These are phyloP conservation scores for Aegypius monachus DNA, from an alignment of 2,113 vertebrate genomes.

Conservation along the genomic window DNA sequence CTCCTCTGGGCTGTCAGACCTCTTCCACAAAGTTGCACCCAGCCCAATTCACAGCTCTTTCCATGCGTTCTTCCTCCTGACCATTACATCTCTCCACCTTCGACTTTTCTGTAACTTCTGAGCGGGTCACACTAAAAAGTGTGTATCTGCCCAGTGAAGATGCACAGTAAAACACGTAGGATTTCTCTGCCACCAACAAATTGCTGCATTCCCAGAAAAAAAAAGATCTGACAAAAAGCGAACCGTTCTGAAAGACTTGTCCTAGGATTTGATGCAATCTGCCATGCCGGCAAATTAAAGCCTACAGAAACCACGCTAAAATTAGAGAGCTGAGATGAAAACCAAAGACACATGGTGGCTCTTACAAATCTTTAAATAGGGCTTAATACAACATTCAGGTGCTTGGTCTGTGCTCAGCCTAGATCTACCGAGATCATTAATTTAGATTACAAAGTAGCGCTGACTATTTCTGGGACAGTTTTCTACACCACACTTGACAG, in stretches of 20 bases:
- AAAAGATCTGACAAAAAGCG: not conserved
- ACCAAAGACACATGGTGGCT: slow-evolving; percentile 32
- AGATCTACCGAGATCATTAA: not conserved
- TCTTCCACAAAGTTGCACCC: not conserved
- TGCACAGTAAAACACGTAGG: not conserved
- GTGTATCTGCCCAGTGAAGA: not conserved
- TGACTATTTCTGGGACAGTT: not conserved
- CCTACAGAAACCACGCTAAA: slow-evolving; percentile 46
- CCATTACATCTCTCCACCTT: not conserved
- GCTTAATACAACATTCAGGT: not conserved
- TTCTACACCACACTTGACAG: not conserved
- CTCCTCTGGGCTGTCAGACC: not conserved
- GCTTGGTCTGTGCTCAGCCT: not conserved
- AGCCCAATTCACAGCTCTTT: not conserved
- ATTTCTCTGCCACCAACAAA: not conserved
- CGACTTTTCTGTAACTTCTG: not conserved
- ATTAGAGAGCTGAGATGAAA: slow-evolving; percentile 46
- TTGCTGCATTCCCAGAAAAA: not conserved
- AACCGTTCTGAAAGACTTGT: not conserved
- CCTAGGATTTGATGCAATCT: slow-evolving; percentile 43
- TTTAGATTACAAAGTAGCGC: not conserved
- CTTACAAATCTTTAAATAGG: slow-evolving; percentile 13
- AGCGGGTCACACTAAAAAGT: not conserved
- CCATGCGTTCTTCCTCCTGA: not conserved
- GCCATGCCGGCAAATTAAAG: slow-evolving; percentile 4